phyloP scores from a whole-genome alignment of 2,888 invertebrate genomes.

The Acanthopleura granulata region DNA sequence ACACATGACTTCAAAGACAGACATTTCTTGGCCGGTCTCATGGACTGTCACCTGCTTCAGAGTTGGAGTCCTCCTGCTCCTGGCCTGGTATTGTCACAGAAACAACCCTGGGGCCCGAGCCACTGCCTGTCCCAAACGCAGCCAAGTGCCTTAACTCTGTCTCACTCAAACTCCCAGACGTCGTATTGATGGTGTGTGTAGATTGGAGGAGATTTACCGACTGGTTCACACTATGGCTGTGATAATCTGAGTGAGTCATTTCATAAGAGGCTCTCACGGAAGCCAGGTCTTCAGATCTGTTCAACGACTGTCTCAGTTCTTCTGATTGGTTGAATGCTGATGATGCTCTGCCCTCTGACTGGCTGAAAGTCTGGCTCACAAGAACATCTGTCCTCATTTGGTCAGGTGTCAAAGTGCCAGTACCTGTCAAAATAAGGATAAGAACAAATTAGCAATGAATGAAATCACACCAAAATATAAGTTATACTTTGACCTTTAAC shows the following conservation, averaged over 20 bases:
- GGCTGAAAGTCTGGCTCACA: conserved; percentile 50
- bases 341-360: conserved; percentile 35
- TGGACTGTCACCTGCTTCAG: background rate
- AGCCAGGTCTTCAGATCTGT: conserved; percentile 1
- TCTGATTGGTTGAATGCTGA: background rate
- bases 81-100: conserved; percentile 52
- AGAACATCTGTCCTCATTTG: conserved; percentile 61
- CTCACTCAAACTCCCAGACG: conserved; percentile 27
- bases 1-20: no score
- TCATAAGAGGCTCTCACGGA: conserved; percentile 16
- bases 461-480: no score
- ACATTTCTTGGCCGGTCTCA: background rate
- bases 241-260: background rate
- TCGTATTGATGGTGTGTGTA: conserved; percentile 47
- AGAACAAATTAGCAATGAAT: background rate
- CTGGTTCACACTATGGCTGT: background rate
- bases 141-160: conserved; percentile 39
- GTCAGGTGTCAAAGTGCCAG: conserved; percentile 55
- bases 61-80: background rate
- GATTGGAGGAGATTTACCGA: conserved; percentile 13
- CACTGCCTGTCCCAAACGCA: conserved; percentile 22
- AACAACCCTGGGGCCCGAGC: conserved; percentile 43
- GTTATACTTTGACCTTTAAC: no score
- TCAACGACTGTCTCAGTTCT: conserved; percentile 7
- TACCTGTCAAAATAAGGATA: conserved; percentile 28